Evolutionary conservation across 2,888 invertebrate species (phyloP).

Genomic region (Synanthedon myopaeformis): DNA sequence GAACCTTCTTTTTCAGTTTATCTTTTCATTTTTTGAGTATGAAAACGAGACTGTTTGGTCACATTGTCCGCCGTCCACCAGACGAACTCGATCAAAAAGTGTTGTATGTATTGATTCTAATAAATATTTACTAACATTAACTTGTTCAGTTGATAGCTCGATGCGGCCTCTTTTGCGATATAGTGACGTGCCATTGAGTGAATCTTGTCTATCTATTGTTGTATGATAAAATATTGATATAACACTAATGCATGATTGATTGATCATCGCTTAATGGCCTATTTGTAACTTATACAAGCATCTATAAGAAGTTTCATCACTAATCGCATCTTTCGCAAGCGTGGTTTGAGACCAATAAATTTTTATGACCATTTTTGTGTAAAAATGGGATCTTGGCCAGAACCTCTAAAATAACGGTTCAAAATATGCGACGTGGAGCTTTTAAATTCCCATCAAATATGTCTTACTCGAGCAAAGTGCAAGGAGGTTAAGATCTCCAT

Average conservation of each 20-base stretch:
- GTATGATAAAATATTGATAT: slow-evolving; percentile 21
- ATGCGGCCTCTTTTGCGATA: neutral
- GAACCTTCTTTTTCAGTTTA: too few species aligned
- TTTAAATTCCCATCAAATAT: slow-evolving; percentile 14
- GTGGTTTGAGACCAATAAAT: neutral
- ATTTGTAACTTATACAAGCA: slow-evolving; percentile 2
- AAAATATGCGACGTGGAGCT: slow-evolving; percentile 10
- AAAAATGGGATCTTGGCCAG: neutral
- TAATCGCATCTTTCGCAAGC: neutral
- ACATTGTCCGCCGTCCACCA: too few species aligned
- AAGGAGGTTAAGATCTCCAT: neutral
- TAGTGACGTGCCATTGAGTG: slow-evolving; percentile 17
- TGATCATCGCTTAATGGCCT: slow-evolving; percentile 11
- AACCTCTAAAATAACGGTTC: slow-evolving; percentile 9
- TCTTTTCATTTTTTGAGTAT: too few species aligned
- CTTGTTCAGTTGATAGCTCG: too few species aligned
- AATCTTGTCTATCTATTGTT: slow-evolving; percentile 19
- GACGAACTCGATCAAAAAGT: too few species aligned
- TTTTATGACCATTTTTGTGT: neutral
- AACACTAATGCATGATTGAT: slow-evolving; percentile 28
- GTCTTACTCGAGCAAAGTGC: slow-evolving; percentile 7
- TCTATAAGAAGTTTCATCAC: neutral
- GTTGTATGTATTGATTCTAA: too few species aligned
- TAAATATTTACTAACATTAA: too few species aligned
- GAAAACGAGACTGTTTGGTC: too few species aligned